A percentile compares a stretch with the other conserved stretches of the same genome.
Conservation (phyloP, 2,113 vertebrate genomes). For the Pseudopodoces humilis region DNA sequence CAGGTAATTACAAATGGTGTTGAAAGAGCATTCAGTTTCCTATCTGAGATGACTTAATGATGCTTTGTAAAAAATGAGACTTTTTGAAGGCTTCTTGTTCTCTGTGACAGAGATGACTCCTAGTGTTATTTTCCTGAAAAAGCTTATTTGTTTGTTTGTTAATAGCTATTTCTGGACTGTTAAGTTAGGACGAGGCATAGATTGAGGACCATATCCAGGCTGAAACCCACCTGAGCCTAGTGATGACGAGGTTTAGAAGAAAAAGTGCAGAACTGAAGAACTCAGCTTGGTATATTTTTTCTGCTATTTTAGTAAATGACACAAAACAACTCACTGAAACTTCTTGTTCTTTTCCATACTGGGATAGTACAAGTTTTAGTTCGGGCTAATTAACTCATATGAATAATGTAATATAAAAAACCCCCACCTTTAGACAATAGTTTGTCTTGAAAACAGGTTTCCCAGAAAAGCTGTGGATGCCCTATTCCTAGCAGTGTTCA, state of each 20-base stretch:
- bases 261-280: neutral
- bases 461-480: neutral
- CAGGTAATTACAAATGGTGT: neutral
- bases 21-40: neutral
- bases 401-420: neutral
- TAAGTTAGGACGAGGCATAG: neutral
- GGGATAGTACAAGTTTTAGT: neutral
- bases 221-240: neutral
- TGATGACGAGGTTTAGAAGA: neutral
- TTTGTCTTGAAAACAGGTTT: neutral
- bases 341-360: neutral
- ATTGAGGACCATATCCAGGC: neutral
- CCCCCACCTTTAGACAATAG: neutral
- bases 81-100: neutral
- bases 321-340: neutral
- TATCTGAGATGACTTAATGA: neutral
- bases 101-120: neutral
- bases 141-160: neutral
- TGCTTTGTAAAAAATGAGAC: neutral
- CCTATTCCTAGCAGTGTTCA: neutral
- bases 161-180: neutral
- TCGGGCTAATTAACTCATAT: fast-evolving
- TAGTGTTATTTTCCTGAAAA: neutral
- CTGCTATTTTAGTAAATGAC: neutral
- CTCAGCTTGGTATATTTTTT: neutral